phyloP scores from a whole-genome alignment of 2,797 vertebrate species.

The Apodemus agrarius region DNA sequence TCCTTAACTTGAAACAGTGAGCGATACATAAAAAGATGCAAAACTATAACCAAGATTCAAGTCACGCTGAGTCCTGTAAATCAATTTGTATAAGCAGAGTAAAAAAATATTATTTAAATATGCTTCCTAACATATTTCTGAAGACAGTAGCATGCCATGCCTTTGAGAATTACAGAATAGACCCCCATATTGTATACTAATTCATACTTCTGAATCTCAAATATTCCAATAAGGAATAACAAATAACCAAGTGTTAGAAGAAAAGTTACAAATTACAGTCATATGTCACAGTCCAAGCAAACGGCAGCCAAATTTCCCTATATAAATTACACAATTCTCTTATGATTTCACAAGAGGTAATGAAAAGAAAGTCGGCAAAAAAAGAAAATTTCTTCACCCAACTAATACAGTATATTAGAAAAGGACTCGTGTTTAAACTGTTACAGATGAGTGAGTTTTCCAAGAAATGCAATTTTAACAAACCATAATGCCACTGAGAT shows the following conservation, averaged over 20 bases:
- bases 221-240: constrained; percentile 78
- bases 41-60: constrained; percentile 68
- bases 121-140: constrained; percentile 64
- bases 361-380: constrained; percentile 81
- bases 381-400: constrained; percentile 77
- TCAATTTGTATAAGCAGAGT: constrained; percentile 52
- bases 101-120: constrained; percentile 58
- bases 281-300: constrained; percentile 75
- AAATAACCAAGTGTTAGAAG: constrained; percentile 74
- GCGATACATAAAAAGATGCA: constrained; percentile 31
- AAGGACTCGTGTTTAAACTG: constrained; percentile 76
- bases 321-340: constrained; percentile 79
- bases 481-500: constrained; percentile 75
- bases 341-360: constrained; percentile 75
- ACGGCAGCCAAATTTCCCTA: constrained; percentile 74
- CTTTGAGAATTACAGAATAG: constrained; percentile 62
- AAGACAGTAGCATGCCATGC: constrained; percentile 43
- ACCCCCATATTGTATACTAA: constrained; percentile 57
- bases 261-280: constrained; percentile 80
- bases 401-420: constrained; percentile 75
- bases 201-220: constrained; percentile 76
- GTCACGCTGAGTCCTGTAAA: constrained; percentile 48
- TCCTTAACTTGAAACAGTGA: constrained; percentile 49
- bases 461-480: constrained; percentile 78
- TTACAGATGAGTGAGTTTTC: constrained; percentile 81